These are phyloP conservation scores for Sisyra terminalis DNA, from an alignment of 2,888 invertebrate genomes.

Conservation along the genomic window DNA sequence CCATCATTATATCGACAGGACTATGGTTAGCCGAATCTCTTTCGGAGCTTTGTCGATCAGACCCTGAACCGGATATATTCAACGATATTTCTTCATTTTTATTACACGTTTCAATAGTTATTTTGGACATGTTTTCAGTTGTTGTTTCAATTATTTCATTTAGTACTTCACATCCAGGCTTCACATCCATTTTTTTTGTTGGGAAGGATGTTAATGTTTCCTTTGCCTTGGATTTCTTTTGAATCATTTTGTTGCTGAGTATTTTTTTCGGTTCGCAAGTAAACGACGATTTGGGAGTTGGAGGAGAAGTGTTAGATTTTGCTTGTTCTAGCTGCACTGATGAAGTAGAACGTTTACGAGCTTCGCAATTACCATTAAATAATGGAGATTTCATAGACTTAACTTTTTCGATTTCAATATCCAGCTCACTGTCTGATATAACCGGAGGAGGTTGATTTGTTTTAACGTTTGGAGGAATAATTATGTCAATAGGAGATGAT, in stretches of 20 bases:
- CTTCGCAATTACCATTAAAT: conserved; percentile 24
- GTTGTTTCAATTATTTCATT: background rate
- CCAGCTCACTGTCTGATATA: conserved; percentile 48
- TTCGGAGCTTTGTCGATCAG: conserved; percentile 26
- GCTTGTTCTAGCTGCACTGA: conserved; percentile 13
- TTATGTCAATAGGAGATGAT: conserved; percentile 51
- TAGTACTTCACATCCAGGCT: background rate
- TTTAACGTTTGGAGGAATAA: conserved; percentile 23
- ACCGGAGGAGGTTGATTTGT: conserved; percentile 32
- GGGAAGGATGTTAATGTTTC: no score
- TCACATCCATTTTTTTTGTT: background rate
- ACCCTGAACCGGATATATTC: conserved; percentile 22
- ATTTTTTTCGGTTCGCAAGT: no score
- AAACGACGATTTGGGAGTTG: background rate
- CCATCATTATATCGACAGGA: conserved; percentile 52
- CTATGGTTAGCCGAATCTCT: conserved; percentile 66
- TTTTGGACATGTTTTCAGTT: conserved; percentile 1
- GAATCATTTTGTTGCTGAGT: no score
- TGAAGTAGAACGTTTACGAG: conserved; percentile 9
- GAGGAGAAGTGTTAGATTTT: conserved; percentile 6
- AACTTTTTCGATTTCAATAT: conserved; percentile 47
- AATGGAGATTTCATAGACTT: conserved; percentile 35
- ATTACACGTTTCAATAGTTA: conserved; percentile 7
- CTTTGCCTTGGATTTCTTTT: no score
- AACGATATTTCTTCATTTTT: conserved; percentile 17